Evolutionary conservation across 2,888 invertebrate species (phyloP).

Genomic region (Parelbella ahira): DNA sequence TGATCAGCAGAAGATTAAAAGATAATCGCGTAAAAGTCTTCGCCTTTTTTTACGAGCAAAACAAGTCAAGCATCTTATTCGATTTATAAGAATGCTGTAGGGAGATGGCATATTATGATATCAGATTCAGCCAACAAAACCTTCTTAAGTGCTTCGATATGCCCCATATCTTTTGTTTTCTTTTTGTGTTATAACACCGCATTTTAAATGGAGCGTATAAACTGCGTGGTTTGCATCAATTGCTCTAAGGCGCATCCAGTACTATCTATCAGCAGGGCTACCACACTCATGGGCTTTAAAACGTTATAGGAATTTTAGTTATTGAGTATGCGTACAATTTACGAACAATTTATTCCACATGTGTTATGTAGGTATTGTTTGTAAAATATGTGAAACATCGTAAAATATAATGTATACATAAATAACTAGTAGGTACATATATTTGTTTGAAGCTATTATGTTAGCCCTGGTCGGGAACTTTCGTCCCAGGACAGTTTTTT

Average conservation of each 20-base stretch:
- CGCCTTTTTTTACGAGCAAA: conserved; percentile 23
- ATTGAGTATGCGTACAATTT: too few species aligned
- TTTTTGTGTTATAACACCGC: conserved; percentile 34
- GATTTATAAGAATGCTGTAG: conserved; percentile 17
- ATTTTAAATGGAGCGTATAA: conserved; percentile 41
- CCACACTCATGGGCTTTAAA: background rate
- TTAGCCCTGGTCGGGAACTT: too few species aligned
- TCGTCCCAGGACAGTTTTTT: too few species aligned
- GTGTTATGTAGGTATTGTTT: too few species aligned
- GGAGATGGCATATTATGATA: conserved; percentile 32
- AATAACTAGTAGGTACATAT: too few species aligned
- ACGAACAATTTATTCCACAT: too few species aligned
- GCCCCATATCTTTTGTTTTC: conserved; percentile 25
- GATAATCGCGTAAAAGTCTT: conserved; percentile 11
- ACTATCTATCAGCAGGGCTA: conserved; percentile 8
- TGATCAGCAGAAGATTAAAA: too few species aligned
- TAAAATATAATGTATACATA: too few species aligned
- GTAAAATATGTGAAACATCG: too few species aligned
- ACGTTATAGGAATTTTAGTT: too few species aligned
- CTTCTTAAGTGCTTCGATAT: conserved; percentile 25
- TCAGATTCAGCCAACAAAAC: conserved; percentile 30
- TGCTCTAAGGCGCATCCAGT: conserved; percentile 3
- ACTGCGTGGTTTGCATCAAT: conserved; percentile 27
- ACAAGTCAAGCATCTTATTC: conserved; percentile 6
- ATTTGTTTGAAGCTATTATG: too few species aligned